These are phyloP conservation scores for Vulpes ferrilata DNA, from an alignment of 2,113 vertebrate species.

Conservation along the genomic window DNA sequence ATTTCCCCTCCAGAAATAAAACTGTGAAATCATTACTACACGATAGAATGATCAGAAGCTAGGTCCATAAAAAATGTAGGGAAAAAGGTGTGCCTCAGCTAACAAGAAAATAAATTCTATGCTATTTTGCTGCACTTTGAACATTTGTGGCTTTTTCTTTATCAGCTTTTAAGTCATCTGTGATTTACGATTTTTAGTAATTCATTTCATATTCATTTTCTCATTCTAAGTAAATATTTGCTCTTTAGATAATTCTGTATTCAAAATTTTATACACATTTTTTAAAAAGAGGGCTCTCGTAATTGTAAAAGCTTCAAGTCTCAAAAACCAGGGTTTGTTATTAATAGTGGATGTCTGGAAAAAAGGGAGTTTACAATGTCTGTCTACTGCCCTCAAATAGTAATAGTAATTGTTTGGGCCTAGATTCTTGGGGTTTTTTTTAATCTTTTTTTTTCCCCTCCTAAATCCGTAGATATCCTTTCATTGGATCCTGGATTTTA, in stretches of 20 bases:
- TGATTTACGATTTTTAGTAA: not conserved
- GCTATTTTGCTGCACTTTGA: not conserved
- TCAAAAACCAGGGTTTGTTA: not conserved
- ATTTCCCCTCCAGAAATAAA: not conserved
- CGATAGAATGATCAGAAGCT: not conserved
- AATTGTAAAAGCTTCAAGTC: not conserved
- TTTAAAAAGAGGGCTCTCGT: not conserved
- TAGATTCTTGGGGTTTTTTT: not conserved
- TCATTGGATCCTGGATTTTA: not conserved
- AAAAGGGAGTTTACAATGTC: not conserved
- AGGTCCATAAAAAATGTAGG: not conserved
- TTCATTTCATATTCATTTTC: constrained; percentile 7
- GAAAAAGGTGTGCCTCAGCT: not conserved
- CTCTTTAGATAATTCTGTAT: not conserved
- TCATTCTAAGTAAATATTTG: not conserved
- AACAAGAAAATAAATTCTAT: not conserved
- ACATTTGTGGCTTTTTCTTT: not conserved
- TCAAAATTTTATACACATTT: not conserved
- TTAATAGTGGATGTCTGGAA: too few species aligned
- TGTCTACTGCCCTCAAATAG: not conserved
- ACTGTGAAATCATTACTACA: not conserved
- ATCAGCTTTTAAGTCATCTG: not conserved
- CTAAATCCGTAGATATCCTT: not conserved
- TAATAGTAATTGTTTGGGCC: not conserved
- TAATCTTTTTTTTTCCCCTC: not conserved